Base-by-base conservation (phyloP, 2,113 vertebrate species). In the Bufo gargarizans region DNA sequence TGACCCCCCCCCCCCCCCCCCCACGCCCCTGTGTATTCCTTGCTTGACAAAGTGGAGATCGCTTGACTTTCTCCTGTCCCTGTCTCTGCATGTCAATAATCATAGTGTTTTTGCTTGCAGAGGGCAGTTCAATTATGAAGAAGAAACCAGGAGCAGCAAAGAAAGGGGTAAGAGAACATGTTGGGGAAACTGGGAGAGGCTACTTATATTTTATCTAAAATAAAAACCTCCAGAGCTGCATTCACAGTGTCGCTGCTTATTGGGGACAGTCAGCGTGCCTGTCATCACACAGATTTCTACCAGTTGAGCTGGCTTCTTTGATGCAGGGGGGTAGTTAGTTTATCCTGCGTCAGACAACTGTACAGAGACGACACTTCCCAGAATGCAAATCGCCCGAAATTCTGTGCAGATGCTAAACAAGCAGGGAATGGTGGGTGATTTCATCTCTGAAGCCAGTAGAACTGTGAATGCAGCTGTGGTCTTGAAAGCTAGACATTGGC, bases 81-180 rank as follows among this genome's bases (percentile, higher is more conserved):
- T 17, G n/a, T 14, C 12, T 13, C 0, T 50, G 17, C 5, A 9
- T 5, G 43, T 16, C 1, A 8, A 3, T 86, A 43, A 67, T 6
- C 47, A 3, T 5, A 71, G n/a, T 78, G n/a, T 77, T 2, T 90
- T 93, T 55, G 88, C 79, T 93, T 91, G 56, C 93, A 96, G 95
- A 96, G 7, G 87, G 89, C 71, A 91, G 92, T 22, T 94, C 94
- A 20, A 90, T 96, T 67, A 94, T 96, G 82, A 96, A 96, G 90
- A 96, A 95, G 94, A 96, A 96, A 71, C 92, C 94, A 50, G 93
- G 86, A 91, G 92, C 91, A 91, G 88, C 91, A 33, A 96, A 95
- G 91, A 94, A 93, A 61, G 94, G 95, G 88, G 95, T 96, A 90
- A 94, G 95, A 56, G n/a, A 14, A 6, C 33, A 13, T 13, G 11